Evolutionary conservation across 2,888 invertebrate genomes (phyloP).

Genomic region (Hydraecia micacea): DNA sequence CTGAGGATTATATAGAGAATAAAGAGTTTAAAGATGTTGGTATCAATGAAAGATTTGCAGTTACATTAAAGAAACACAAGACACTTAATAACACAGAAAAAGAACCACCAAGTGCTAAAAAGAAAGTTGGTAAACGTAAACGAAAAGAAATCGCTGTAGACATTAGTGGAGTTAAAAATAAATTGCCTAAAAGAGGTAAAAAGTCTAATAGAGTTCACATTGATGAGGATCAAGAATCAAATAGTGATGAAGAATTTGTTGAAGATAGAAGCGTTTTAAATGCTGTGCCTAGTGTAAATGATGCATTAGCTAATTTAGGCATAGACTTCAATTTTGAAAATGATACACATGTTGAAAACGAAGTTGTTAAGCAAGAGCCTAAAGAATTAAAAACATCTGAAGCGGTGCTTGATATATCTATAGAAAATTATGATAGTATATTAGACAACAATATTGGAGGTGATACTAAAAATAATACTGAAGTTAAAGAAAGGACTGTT

Average conservation of each 20-base stretch:
- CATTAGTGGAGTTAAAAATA: conserved; percentile 69
- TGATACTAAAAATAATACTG: conserved; percentile 36
- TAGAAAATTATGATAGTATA: conserved; percentile 41
- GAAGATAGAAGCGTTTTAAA: conserved; percentile 75
- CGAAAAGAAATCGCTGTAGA: conserved; percentile 78
- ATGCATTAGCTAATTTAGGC: conserved; percentile 81
- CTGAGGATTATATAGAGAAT: conserved; percentile 61
- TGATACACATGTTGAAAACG: conserved; percentile 33
- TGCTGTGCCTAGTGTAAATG: conserved; percentile 87
- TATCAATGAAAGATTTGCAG: conserved; percentile 78
- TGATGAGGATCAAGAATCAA: conserved; percentile 44
- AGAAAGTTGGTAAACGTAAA: conserved; percentile 75
- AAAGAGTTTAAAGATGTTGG: conserved; percentile 59
- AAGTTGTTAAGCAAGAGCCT: conserved; percentile 38
- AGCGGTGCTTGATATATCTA: conserved; percentile 35
- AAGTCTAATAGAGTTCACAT: conserved; percentile 59
- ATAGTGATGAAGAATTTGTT: conserved; percentile 68
- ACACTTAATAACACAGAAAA: conserved; percentile 77
- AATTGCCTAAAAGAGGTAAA: conserved; percentile 68
- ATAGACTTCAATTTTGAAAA: conserved; percentile 77
- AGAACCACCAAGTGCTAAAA: conserved; percentile 71
- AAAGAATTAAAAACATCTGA: conserved; percentile 37
- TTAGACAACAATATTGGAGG: conserved; percentile 40
- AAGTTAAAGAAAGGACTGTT: conserved; percentile 62
- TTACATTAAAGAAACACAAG: conserved; percentile 84